A percentile compares a stretch with the other conserved stretches of the same genome.
phyloP scores from a whole-genome alignment of 1,140 invertebrate species.

The Calephelis nemesis region DNA sequence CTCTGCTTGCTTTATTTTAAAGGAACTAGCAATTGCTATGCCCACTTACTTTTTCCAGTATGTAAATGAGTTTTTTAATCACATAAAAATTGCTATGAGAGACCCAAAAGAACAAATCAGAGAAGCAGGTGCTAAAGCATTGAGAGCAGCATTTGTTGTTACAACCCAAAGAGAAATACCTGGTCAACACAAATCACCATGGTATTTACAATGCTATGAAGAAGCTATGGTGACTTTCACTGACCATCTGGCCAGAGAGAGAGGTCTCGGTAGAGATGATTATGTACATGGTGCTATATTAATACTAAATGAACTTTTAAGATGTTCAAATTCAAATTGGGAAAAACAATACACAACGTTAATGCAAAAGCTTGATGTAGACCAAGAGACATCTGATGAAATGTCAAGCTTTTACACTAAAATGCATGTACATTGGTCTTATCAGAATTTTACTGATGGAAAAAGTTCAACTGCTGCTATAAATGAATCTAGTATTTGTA shows the following conservation, averaged over 20 bases:
- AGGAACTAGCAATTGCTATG: conserved; percentile 96
- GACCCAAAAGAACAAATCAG: conserved; percentile 95
- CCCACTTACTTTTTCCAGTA: conserved; percentile 99
- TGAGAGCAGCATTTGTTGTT: conserved; percentile 95
- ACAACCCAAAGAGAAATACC: conserved; percentile 95
- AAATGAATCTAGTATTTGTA: conserved; percentile 92
- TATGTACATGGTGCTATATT: conserved; percentile 95
- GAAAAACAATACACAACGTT: conserved; percentile 89
- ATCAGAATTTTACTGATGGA: conserved; percentile 83
- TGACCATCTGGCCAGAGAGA: conserved; percentile 84
- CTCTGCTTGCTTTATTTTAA: conserved; percentile 94
- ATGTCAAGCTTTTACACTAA: conserved; percentile 78
- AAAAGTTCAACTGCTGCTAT: conserved; percentile 67
- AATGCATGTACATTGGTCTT: conserved; percentile 78
- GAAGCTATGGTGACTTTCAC: conserved; percentile 90
- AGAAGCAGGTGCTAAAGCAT: conserved; percentile 94
- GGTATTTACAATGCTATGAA: conserved; percentile 95
- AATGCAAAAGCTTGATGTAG: conserved; percentile 78
- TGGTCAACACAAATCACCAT: conserved; percentile 93
- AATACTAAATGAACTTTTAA: conserved; percentile 95
- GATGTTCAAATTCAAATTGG: conserved; percentile 95
- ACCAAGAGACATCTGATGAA: conserved; percentile 76
- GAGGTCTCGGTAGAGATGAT: conserved; percentile 92
- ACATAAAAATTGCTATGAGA: conserved; percentile 94
- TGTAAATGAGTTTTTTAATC: conserved; percentile 96